Conservation (phyloP, 2,888 invertebrate species). For the Perizoma affinitatum region DNA sequence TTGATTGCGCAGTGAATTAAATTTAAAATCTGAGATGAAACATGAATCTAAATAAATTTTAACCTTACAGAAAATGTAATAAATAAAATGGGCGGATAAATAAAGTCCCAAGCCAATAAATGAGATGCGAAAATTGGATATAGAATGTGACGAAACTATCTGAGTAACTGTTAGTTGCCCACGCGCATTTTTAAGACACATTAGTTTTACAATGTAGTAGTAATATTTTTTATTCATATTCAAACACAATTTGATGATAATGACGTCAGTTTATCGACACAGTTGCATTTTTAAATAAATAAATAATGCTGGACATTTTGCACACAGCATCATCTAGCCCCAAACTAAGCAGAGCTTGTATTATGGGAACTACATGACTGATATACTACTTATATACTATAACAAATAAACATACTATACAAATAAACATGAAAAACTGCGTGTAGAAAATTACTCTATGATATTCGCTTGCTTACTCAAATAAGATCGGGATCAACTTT, state of each 20-base stretch:
- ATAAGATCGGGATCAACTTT: neutral
- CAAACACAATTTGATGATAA: slow-evolving; percentile 48
- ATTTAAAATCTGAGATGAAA: neutral
- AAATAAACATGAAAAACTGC: too few relatives aligned
- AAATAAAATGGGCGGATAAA: neutral
- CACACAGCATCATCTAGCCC: too few relatives aligned
- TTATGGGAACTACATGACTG: too few relatives aligned
- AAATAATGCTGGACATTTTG: too few relatives aligned
- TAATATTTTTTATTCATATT: slow-evolving; percentile 49
- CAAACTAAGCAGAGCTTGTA: too few relatives aligned
- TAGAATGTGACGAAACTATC: slow-evolving; percentile 44
- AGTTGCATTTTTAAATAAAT: slow-evolving; percentile 30
- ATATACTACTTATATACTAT: too few relatives aligned
- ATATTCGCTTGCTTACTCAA: neutral
- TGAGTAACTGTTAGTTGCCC: slow-evolving; percentile 63
- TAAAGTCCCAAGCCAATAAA: neutral
- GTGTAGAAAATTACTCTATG: too few relatives aligned
- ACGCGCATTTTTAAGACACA: slow-evolving; percentile 60
- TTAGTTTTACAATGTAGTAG: slow-evolving; percentile 62
- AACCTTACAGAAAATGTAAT: neutral
- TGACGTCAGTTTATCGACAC: slow-evolving; percentile 52
- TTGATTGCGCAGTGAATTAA: neutral
- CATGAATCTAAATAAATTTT: slow-evolving; percentile 4
- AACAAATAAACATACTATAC: too few relatives aligned
- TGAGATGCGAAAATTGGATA: slow-evolving; percentile 18